Conservation (phyloP, 2,113 vertebrate genomes). For the Pelobates fuscus region DNA sequence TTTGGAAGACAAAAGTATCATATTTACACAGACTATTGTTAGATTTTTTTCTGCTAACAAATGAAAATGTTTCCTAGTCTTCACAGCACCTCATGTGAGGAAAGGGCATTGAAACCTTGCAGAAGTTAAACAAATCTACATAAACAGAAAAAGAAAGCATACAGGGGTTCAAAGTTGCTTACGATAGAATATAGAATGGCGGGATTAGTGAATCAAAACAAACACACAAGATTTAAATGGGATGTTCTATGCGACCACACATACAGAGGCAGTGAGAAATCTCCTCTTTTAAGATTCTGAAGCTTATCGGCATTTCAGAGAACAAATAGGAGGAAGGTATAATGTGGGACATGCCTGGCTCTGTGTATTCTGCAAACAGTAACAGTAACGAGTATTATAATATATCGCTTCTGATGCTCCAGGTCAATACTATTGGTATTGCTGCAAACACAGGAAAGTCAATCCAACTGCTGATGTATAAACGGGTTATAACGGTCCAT, state of each 20-base stretch:
- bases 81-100: conserved; percentile 33
- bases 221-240: conserved; percentile 35
- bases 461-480: not conserved
- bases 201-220: conserved; percentile 45
- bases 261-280: conserved; percentile 10
- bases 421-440: not conserved
- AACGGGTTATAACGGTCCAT: too few species aligned
- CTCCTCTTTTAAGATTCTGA: conserved; percentile 10
- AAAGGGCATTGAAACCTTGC: conserved; percentile 14
- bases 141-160: conserved; percentile 28
- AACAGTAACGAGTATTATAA: not conserved
- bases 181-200: conserved; percentile 23
- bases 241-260: conserved; percentile 40
- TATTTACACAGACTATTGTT: conserved; percentile 35
- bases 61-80: conserved; percentile 17
- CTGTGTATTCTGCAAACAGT: conserved; percentile 2
- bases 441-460: not conserved
- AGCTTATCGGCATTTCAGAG: not conserved
- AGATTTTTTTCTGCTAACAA: conserved; percentile 16
- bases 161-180: conserved; percentile 22
- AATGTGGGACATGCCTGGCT: not conserved
- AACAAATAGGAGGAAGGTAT: not conserved
- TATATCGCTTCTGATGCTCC: too few species aligned
- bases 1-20: conserved; percentile 33
- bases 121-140: conserved; percentile 32